A percentile compares a stretch with the other conserved stretches of the same genome.
Conservation (phyloP, 2,797 vertebrate species). For the Perodicticus potto region DNA sequence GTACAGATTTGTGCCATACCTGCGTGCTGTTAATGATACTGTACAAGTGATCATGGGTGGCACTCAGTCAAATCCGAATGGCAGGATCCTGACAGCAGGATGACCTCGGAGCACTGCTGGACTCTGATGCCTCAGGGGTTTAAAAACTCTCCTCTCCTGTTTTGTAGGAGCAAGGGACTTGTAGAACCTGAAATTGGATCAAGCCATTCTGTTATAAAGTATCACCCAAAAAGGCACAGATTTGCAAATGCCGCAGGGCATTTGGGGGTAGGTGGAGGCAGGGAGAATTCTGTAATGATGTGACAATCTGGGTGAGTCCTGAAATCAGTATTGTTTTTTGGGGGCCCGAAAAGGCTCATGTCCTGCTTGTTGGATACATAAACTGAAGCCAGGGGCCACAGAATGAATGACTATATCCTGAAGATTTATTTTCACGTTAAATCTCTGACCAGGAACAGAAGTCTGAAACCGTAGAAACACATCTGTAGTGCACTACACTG, state of each 20-base stretch:
- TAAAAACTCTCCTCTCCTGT: too few species aligned
- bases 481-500: neutral
- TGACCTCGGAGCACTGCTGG: too few species aligned
- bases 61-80: too few species aligned
- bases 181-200: too few species aligned
- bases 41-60: too few species aligned
- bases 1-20: too few species aligned
- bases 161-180: too few species aligned
- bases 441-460: conserved; percentile 33
- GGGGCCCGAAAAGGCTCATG: neutral
- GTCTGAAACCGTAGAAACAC: neutral
- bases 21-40: too few species aligned
- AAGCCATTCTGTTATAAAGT: too few species aligned
- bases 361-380: neutral
- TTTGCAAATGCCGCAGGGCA: neutral
- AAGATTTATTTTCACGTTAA: neutral
- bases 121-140: too few species aligned
- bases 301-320: neutral
- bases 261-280: neutral
- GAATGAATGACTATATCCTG: neutral
- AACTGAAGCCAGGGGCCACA: neutral
- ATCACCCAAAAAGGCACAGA: too few species aligned
- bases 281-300: neutral
- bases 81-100: too few species aligned
- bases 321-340: neutral